Base-by-base conservation (phyloP, 2,797 vertebrate species). In the Salmo trutta region DNA sequence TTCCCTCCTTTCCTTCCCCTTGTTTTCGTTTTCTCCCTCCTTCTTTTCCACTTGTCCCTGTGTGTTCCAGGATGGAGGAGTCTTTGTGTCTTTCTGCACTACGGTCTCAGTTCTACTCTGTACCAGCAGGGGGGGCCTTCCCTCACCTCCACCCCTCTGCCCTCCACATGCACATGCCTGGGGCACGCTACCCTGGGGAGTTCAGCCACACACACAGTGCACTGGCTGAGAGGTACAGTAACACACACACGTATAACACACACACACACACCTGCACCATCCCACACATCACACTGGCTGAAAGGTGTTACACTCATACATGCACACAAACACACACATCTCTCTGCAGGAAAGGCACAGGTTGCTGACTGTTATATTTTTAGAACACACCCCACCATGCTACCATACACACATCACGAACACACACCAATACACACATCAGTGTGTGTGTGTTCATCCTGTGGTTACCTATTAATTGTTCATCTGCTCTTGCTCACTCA, bases 141-240 rank as follows among this genome's bases (percentile, higher is more conserved):
- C 93, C 96, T 0, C 94, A 95, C 0, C 92, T 98, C 68, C 97
- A 98, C 90, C 96, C 94, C 0, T 97, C 97, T 0, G 95, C 96
- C 68, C 95, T 98, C 90, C 97, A 98, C 90, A 92, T 98, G 81
- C 97, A 98, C 87, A 93, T 98, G 83, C 96, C 96, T 0, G 96
- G 97, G 65, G 95, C 95, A 36, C 95, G 96, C 78, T 98, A 98
- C 92, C 95, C 96, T 0, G 91, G 94, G 0, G 97, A 98, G 84
- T 92, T 98, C 14, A 93, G 94, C 15, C 97, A 98, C 87, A 95
- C 95, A 65, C 97, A 98, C 88, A 95, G 95, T 62, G 89, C 80
- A 0, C 86, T 95, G 73, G 91, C 88, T 12, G 93, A 94, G 79
- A 93, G 93, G 93, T 93, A 86, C 75, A 21, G 74, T 41, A 47